phyloP scores from a whole-genome alignment of 1,140 invertebrate species.

The Zaprionus taronus region DNA sequence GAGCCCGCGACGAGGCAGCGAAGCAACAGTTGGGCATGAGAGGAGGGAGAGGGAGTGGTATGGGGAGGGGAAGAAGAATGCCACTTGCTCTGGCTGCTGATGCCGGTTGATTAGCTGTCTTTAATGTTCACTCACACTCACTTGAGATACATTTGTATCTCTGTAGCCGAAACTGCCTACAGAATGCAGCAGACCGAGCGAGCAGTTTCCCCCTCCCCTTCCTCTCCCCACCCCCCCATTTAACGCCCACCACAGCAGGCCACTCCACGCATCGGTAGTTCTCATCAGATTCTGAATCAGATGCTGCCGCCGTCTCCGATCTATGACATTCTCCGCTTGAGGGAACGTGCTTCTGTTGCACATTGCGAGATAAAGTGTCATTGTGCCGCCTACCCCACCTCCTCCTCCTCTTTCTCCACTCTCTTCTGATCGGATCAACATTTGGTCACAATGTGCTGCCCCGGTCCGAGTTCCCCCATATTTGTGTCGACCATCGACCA shows the following conservation, averaged over 20 bases:
- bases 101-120: constrained; percentile 71
- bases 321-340: constrained; percentile 78
- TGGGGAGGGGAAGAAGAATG: constrained; percentile 7
- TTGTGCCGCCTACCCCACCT: constrained; percentile 49
- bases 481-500: not conserved
- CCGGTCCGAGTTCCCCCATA: not conserved
- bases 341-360: constrained; percentile 79
- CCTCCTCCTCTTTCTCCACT: constrained; percentile 15
- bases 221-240: too few relatives aligned
- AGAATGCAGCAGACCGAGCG: constrained; percentile 10
- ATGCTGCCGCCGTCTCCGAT: constrained; percentile 53
- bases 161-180: constrained; percentile 9
- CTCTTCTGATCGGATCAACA: constrained; percentile 71
- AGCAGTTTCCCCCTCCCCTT: not conserved
- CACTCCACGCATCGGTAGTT: constrained; percentile 71
- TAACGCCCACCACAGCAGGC: not conserved
- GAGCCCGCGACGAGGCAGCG: constrained; percentile 28
- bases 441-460: constrained; percentile 46
- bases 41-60: not conserved
- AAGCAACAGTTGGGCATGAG: constrained; percentile 3
- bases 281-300: constrained; percentile 58
- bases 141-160: constrained; percentile 35
- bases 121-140: constrained; percentile 45
- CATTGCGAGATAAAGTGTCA: constrained; percentile 79
- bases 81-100: constrained; percentile 49